Percentiles rank a stretch among this genome's conserved stretches.
phyloP scores from a whole-genome alignment of 2,113 vertebrate genomes.

The Ameiurus melas region DNA sequence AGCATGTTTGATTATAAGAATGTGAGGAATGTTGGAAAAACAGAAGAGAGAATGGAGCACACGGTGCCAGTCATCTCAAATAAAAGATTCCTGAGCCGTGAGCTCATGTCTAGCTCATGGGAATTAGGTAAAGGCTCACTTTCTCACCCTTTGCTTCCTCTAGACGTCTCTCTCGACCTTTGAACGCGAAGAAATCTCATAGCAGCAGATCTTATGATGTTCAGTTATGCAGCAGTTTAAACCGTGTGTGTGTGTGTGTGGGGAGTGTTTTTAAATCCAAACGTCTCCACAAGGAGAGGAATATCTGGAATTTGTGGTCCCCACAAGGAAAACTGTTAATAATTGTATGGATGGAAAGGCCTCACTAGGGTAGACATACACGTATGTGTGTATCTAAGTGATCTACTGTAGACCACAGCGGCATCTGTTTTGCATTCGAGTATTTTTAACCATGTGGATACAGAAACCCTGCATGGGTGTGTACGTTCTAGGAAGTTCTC shows the following conservation, averaged over 20 bases:
- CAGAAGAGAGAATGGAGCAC: background rate
- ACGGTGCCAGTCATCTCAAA: slow-evolving; percentile 16
- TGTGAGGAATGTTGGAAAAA: slow-evolving; percentile 12
- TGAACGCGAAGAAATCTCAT: background rate
- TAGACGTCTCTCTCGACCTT: slow-evolving; percentile 28
- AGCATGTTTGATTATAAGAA: slow-evolving; percentile 6
- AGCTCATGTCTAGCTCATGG: slow-evolving; percentile 37
- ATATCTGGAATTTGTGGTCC: background rate
- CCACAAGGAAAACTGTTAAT: background rate
- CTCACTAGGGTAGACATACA: background rate
- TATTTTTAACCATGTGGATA: slow-evolving; percentile 34
- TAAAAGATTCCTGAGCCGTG: slow-evolving; percentile 28
- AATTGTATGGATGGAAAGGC: background rate
- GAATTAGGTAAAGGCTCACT: background rate
- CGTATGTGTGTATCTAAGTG: background rate
- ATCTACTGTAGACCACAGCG: slow-evolving; percentile 49
- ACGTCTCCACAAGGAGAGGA: background rate
- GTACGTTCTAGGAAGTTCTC: slow-evolving; percentile 58
- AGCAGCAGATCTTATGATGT: background rate
- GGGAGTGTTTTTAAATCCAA: background rate
- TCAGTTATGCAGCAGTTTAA: background rate
- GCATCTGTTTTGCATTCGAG: slow-evolving; percentile 66
- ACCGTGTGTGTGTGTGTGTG: background rate
- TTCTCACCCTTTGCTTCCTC: slow-evolving; percentile 39
- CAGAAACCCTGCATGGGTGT: slow-evolving; percentile 20